These are phyloP conservation scores for Eulithis prunata DNA, from an alignment of 2,888 invertebrate species.

Conservation along the genomic window DNA sequence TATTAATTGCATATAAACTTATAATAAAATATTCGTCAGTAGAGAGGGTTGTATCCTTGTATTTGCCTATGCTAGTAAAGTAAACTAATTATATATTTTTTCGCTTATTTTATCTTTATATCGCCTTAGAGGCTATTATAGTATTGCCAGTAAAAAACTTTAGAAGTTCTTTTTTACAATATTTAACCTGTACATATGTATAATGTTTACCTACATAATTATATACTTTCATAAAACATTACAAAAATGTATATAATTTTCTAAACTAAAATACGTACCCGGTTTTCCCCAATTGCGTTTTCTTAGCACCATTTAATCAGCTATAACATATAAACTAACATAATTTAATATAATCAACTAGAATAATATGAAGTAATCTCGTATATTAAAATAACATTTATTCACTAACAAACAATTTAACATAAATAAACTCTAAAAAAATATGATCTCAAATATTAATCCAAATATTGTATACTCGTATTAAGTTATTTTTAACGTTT, in stretches of 20 bases:
- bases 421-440: too few species aligned
- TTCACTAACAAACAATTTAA: too few species aligned
- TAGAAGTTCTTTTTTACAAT: constrained; percentile 5
- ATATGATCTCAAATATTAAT: too few species aligned
- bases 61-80: not conserved
- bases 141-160: constrained; percentile 11
- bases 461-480: too few species aligned
- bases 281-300: constrained; percentile 57
- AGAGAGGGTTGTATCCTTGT: constrained; percentile 5
- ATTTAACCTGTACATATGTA: constrained; percentile 1
- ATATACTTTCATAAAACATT: not conserved
- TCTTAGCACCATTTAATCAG: constrained; percentile 75
- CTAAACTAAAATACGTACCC: constrained; percentile 46
- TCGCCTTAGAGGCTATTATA: constrained; percentile 6
- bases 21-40: constrained; percentile 12
- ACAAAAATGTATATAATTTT: constrained; percentile 1
- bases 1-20: not conserved
- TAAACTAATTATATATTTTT: not conserved
- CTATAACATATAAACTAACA: constrained; percentile 41
- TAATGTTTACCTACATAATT: not conserved
- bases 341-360: too few species aligned
- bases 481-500: too few species aligned
- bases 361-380: too few species aligned
- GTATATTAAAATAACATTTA: too few species aligned
- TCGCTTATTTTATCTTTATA: not conserved